Percentiles rank a stretch among this genome's conserved stretches.
phyloP scores from a whole-genome alignment of 2,888 invertebrate species.

The Mantis religiosa region DNA sequence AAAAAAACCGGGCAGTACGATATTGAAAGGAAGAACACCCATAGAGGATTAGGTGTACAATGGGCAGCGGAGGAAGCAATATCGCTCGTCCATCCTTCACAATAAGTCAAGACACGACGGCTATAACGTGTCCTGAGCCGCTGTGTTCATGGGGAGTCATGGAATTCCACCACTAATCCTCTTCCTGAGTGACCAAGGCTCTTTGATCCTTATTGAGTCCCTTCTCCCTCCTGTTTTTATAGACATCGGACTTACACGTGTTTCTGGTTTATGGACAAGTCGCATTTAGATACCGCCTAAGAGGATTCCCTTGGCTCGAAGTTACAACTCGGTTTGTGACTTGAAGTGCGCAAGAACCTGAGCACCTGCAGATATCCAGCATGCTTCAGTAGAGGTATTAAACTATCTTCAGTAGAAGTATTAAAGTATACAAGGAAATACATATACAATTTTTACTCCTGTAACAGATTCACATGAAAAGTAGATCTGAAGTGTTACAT shows the following conservation, averaged over 20 bases:
- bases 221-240: neutral
- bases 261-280: neutral
- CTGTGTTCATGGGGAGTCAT: conserved; percentile 3
- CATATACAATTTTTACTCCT: too few relatives aligned
- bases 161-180: neutral
- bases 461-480: too few relatives aligned
- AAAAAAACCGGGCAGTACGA: neutral
- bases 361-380: neutral
- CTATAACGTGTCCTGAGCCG: neutral
- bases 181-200: neutral
- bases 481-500: too few relatives aligned
- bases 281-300: neutral
- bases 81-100: neutral
- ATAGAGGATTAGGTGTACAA: neutral
- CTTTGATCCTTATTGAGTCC: neutral
- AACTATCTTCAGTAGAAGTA: too few relatives aligned
- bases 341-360: neutral
- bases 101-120: neutral
- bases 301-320: neutral
- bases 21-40: neutral
- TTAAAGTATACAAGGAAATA: too few relatives aligned
- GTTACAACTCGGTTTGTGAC: neutral
- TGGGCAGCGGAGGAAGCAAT: neutral
- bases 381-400: neutral
- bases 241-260: neutral